phyloP scores from a whole-genome alignment of 2,113 vertebrate species.

The Sorex fumeus region DNA sequence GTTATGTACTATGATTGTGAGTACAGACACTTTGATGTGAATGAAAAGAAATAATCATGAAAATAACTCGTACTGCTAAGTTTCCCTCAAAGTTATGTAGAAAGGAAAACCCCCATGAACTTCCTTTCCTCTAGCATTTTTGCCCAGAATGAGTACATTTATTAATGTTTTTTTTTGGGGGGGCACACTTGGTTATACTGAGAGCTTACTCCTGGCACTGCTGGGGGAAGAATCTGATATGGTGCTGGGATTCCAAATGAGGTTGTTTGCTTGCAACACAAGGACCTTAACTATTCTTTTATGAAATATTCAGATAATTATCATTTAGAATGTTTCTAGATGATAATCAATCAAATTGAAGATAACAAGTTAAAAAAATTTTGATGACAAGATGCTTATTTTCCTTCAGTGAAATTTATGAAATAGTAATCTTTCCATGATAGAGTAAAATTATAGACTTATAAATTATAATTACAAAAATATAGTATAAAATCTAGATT shows the following conservation, averaged over 20 bases:
- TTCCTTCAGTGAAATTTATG: constrained; percentile 10
- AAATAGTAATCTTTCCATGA: constrained; percentile 51
- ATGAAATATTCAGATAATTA: too few species aligned
- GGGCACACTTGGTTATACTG: too few species aligned
- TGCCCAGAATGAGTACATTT: background rate
- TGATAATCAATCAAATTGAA: constrained; percentile 60
- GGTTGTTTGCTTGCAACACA: too few species aligned
- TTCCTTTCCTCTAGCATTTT: background rate
- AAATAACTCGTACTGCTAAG: constrained; percentile 23
- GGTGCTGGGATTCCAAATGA: too few species aligned
- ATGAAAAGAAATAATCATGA: constrained; percentile 29
- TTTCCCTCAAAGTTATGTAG: background rate
- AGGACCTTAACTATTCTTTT: too few species aligned
- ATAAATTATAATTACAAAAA: too few species aligned
- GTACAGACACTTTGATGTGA: background rate
- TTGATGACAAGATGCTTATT: constrained; percentile 15
- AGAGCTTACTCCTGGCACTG: too few species aligned
- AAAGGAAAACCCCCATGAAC: background rate
- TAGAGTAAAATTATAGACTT: background rate
- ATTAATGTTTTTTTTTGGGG: too few species aligned
- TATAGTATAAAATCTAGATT: too few species aligned
- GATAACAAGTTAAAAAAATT: constrained; percentile 47
- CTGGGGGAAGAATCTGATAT: too few species aligned
- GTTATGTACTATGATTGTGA: too few species aligned
- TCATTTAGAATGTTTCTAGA: background rate